Evolutionary conservation across 2,113 vertebrate species (phyloP).

Genomic region (Ammodytes marinus): DNA sequence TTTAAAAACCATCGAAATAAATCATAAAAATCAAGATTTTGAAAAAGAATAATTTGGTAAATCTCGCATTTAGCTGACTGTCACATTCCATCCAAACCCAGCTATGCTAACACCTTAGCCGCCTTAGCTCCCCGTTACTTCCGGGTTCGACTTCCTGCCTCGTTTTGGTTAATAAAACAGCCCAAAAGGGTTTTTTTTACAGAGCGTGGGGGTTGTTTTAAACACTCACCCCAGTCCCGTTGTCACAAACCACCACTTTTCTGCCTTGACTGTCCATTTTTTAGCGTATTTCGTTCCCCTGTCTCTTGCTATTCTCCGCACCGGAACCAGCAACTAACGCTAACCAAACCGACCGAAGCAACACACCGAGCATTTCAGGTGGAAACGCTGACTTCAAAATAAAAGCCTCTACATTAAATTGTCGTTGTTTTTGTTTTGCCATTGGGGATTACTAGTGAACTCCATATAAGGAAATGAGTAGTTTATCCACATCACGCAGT

Average conservation of each 20-base stretch:
- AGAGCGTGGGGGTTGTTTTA: too few relatives aligned
- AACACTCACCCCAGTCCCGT: constrained; percentile 91
- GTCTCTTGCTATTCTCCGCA: constrained; percentile 50
- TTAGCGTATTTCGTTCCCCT: constrained; percentile 9
- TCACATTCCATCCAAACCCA: too few relatives aligned
- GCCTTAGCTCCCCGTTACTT: too few relatives aligned
- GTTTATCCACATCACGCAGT: too few relatives aligned
- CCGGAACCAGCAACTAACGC: constrained; percentile 26
- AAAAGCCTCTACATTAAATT: constrained; percentile 15
- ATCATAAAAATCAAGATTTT: too few relatives aligned
- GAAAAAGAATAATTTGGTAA: too few relatives aligned
- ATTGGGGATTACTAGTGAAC: too few relatives aligned
- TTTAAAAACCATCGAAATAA: too few relatives aligned
- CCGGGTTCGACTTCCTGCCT: background rate
- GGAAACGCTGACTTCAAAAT: constrained; percentile 14
- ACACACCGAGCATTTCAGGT: background rate
- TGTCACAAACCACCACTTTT: constrained; percentile 94
- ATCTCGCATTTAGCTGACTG: too few relatives aligned
- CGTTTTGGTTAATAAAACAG: background rate
- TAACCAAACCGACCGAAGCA: background rate
- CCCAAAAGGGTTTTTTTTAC: too few relatives aligned
- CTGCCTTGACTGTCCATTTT: constrained; percentile 91
- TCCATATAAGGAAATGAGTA: too few relatives aligned
- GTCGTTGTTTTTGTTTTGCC: background rate
- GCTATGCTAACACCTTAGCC: too few relatives aligned